These are phyloP conservation scores for Ciconia nigra DNA, from an alignment of 2,797 vertebrate species.

Conservation along the genomic window DNA sequence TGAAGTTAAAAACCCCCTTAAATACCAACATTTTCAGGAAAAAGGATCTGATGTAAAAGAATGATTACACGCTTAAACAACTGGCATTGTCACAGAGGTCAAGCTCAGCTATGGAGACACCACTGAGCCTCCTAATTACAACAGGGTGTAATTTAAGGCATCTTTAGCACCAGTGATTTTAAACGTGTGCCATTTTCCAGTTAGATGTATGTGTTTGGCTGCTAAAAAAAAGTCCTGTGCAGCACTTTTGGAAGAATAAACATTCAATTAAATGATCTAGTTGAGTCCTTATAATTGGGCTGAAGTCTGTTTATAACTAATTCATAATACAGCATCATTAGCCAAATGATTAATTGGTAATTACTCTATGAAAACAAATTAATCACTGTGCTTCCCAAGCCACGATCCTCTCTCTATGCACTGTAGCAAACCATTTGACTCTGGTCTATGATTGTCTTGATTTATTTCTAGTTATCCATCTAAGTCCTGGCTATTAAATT, in stretches of 20 bases:
- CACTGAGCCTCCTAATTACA: neutral
- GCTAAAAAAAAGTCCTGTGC: neutral
- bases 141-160: neutral
- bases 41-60: neutral
- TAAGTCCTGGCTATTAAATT: neutral
- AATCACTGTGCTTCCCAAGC: neutral
- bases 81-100: neutral
- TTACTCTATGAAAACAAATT: constrained; percentile 47
- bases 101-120: neutral
- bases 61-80: neutral
- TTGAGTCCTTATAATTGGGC: neutral
- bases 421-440: neutral
- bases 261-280: constrained; percentile 26
- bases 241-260: neutral
- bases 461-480: constrained; percentile 14
- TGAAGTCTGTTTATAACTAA: constrained; percentile 36
- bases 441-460: neutral
- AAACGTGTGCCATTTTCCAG: neutral
- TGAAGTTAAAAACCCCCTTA: neutral
- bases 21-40: neutral
- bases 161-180: neutral
- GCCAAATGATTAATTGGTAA: constrained; percentile 42
- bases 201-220: neutral
- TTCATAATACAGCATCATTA: constrained; percentile 22
- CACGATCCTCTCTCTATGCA: neutral